A percentile compares a stretch with the other conserved stretches of the same genome.
phyloP scores from a whole-genome alignment of 2,888 invertebrate genomes.

The Andrena bicolor region DNA sequence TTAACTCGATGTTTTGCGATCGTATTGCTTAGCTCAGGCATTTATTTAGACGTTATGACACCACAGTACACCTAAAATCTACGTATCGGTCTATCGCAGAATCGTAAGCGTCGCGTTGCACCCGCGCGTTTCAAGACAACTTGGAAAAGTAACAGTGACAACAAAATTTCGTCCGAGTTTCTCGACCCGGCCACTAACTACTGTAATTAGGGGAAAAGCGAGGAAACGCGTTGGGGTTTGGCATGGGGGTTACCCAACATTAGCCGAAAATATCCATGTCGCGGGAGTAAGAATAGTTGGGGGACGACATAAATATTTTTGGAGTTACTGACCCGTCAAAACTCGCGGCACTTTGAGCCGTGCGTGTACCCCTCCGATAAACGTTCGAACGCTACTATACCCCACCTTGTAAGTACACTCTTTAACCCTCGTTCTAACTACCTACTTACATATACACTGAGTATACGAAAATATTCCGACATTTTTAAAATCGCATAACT shows the following conservation, averaged over 20 bases:
- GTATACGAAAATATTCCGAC: no score
- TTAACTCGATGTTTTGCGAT: neutral
- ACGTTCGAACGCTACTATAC: neutral
- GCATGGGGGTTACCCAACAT: constrained; percentile 67
- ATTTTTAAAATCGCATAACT: no score
- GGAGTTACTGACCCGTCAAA: constrained; percentile 78
- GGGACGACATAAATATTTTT: constrained; percentile 75
- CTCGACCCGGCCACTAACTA: constrained; percentile 36
- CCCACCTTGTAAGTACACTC: no score
- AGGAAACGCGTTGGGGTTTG: constrained; percentile 55
- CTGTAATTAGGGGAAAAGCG: constrained; percentile 63
- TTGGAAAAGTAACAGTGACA: no score
- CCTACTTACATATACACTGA: neutral
- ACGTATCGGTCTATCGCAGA: neutral
- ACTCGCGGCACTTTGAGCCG: constrained; percentile 65
- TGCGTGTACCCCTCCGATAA: constrained; percentile 30
- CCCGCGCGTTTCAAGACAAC: no score
- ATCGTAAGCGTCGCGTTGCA: no score
- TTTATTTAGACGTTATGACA: neutral
- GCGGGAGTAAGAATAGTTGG: constrained; percentile 72
- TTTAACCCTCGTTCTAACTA: constrained; percentile 28
- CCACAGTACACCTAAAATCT: neutral
- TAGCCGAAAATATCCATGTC: constrained; percentile 71
- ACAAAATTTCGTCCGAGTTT: constrained; percentile 21
- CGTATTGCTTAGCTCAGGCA: neutral